Percentiles rank a stretch among this genome's conserved stretches.
These are phyloP conservation scores for Argya squamiceps DNA, from an alignment of 2,797 vertebrate species.

Conservation along the genomic window DNA sequence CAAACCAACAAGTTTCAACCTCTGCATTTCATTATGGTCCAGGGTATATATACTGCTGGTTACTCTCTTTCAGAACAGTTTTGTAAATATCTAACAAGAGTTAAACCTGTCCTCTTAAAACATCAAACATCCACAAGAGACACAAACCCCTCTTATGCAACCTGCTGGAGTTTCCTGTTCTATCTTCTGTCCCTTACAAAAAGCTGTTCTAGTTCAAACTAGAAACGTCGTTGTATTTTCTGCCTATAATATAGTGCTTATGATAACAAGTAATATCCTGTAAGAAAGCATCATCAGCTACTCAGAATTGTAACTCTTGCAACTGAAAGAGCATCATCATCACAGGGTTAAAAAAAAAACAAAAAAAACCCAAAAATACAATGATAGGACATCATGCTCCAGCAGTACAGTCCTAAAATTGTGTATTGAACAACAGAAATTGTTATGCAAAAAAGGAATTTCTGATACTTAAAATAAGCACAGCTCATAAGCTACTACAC, in stretches of 20 bases:
- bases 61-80: neutral
- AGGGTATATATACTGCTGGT: neutral
- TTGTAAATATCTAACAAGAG: neutral
- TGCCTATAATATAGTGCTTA: neutral
- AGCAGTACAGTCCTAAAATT: neutral
- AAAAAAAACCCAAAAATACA: neutral
- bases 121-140: neutral
- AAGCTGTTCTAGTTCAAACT: neutral
- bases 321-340: neutral
- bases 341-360: neutral
- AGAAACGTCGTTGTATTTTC: neutral
- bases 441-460: neutral
- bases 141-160: neutral
- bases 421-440: rapidly evolving
- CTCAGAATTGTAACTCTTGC: neutral
- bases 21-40: neutral
- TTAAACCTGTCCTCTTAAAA: neutral
- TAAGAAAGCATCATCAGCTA: neutral
- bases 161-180: neutral
- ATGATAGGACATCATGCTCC: neutral
- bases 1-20: neutral
- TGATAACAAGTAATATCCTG: neutral
- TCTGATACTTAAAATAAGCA: neutral
- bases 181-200: neutral
- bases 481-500: neutral